Evolutionary conservation across 2,888 invertebrate genomes (phyloP), one percentile per base, ranked within the genome.

Genomic region (Tetheella fluctuosa): DNA sequence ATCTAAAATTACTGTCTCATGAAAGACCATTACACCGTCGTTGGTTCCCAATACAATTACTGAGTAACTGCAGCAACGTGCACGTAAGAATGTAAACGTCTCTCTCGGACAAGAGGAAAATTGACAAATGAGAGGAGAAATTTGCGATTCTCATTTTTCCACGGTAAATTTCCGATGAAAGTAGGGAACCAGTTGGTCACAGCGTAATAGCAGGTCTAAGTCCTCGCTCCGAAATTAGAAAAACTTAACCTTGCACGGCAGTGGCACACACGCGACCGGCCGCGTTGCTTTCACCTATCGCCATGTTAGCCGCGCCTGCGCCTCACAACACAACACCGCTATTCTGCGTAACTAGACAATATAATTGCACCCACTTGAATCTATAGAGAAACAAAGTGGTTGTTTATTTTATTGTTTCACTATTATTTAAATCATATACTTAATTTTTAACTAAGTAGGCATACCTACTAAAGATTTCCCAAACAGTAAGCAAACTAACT

Each of bases 161-260:
- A 85, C 80, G 77, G 81, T 83, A 76, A 84, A 84, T 88, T 86
- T 89, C 86, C 85, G 84, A 86, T 84, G 89, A 91, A 90, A 89
- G 90, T 84, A 74, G 70, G 75, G 80, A 83, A 74, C 77, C 65
- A 73, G 77, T 80, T 79, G 76, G 73, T 76, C 76, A 74, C 73
- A 79, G 74, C 74, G 83, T 85, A 84, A 84, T 82, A 81, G 79
- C 86, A 79, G 79, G 86, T 86, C 74, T 76, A 72, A 80, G 79
- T 82, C 85, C 80, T 86, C 83, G 73, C 77, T 85, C 86, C 89
- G 85, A 90, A 90, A 89, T 89, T 82, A 88, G 89, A 89, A 89
- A 90, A 88, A 89, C 84, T 85, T 85, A 90, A 90, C 89, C 90
- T 90, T 89, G 85, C 88, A 84, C 80, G 85, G 86, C 80, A 80